These are phyloP conservation scores for Rattus rattus DNA, from an alignment of 2,113 vertebrate genomes.

Conservation along the genomic window DNA sequence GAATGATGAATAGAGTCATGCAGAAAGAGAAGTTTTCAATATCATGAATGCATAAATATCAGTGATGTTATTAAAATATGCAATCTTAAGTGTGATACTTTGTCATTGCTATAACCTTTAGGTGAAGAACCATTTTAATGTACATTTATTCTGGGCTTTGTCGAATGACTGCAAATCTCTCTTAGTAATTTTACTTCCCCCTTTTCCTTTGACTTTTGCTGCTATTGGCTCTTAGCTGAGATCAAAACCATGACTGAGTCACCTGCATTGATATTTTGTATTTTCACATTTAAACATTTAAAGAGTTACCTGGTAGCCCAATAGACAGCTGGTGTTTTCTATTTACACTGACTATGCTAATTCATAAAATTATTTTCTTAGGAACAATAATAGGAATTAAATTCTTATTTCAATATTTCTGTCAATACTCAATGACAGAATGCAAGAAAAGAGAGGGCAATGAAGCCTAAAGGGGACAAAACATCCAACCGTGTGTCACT, in stretches of 20 bases:
- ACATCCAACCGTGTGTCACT: background rate
- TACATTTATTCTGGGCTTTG: background rate
- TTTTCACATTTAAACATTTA: background rate
- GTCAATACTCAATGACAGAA: background rate
- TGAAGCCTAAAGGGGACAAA: background rate
- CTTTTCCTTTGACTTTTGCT: background rate
- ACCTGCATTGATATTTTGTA: background rate
- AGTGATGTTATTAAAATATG: background rate
- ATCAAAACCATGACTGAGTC: background rate
- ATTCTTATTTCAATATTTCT: background rate
- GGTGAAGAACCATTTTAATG: conserved; percentile 13
- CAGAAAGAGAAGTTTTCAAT: conserved; percentile 7
- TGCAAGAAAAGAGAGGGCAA: background rate
- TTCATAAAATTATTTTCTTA: background rate
- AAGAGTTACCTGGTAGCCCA: background rate
- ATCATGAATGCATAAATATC: background rate
- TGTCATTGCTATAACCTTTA: conserved; percentile 32
- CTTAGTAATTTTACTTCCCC: background rate
- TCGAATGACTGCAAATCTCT: background rate
- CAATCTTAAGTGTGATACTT: background rate
- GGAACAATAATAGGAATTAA: conserved; percentile 2
- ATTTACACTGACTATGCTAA: background rate
- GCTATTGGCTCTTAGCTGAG: background rate
- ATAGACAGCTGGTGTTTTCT: background rate
- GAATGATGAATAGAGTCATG: background rate